Percentiles rank a stretch among this genome's conserved stretches.
These are phyloP conservation scores for Anhinga anhinga DNA, from an alignment of 2,113 vertebrate genomes.

Conservation along the genomic window DNA sequence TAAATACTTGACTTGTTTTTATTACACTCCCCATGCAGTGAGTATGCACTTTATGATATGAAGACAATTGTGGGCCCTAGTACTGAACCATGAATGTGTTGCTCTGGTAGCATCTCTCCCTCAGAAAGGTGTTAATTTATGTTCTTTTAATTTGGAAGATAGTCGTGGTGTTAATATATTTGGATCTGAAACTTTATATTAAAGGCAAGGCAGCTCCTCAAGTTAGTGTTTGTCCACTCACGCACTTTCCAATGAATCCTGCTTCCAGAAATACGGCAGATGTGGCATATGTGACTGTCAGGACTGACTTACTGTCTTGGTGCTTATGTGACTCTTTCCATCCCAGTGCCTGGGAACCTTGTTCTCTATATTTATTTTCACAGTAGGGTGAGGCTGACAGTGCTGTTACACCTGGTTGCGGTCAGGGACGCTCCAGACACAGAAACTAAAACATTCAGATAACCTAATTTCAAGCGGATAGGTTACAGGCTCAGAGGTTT, in stretches of 20 bases:
- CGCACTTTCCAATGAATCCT: neutral
- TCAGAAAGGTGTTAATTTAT: neutral
- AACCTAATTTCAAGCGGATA: neutral
- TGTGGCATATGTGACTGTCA: neutral
- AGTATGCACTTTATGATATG: too few species aligned
- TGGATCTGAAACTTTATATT: neutral
- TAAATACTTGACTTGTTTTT: neutral
- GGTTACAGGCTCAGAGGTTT: neutral
- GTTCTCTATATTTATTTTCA: neutral
- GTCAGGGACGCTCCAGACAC: neutral
- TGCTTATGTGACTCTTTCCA: neutral
- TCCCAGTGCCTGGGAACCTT: neutral
- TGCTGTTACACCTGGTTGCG: neutral
- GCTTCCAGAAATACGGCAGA: neutral
- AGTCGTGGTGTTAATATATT: neutral
- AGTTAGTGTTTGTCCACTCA: neutral
- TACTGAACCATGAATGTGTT: neutral
- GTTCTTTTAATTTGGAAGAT: neutral
- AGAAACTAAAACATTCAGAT: neutral
- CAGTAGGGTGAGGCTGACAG: neutral
- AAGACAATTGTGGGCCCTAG: neutral
- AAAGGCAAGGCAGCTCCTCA: neutral
- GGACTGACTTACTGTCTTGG: neutral
- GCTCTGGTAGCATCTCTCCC: neutral
- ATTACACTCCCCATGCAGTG: neutral